phyloP scores from a whole-genome alignment of 2,797 vertebrate genomes.

The Thripadectes ignobilis region DNA sequence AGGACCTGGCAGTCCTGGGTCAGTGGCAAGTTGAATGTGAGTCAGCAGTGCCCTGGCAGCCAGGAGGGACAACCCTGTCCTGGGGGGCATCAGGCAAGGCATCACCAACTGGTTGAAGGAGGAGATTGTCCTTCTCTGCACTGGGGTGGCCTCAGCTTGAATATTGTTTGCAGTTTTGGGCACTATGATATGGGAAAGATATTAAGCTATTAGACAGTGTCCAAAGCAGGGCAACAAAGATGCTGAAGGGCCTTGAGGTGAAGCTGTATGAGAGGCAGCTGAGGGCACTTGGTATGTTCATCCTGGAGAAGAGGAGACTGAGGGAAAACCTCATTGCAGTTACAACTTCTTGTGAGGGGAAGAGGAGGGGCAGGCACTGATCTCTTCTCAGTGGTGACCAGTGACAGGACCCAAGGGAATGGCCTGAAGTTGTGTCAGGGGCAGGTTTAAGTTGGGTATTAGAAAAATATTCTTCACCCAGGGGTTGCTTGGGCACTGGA shows the following conservation, averaged over 20 bases:
- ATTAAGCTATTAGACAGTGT: not conserved
- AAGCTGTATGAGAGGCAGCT: not conserved
- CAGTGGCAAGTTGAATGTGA: not conserved
- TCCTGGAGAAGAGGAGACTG: not conserved
- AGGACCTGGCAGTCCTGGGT: no score
- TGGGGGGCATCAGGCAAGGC: no score
- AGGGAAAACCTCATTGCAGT: not conserved
- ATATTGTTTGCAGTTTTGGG: not conserved
- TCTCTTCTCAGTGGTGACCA: not conserved
- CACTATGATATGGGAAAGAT: not conserved
- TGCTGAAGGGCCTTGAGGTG: not conserved
- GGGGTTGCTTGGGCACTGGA: not conserved
- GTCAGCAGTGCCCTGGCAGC: not conserved
- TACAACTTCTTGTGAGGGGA: not conserved
- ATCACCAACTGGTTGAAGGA: not conserved
- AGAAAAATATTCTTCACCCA: not conserved
- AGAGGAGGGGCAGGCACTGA: not conserved
- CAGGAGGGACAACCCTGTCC: not conserved
- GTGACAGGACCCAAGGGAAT: not conserved
- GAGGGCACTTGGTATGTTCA: not conserved
- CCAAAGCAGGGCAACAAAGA: not conserved
- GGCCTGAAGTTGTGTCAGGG: not conserved
- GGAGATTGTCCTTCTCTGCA: not conserved
- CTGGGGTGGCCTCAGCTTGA: not conserved
- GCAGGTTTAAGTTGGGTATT: not conserved